A percentile compares a stretch with the other conserved stretches of the same genome.
These are phyloP conservation scores for Chloromyia formosa DNA, from an alignment of 2,888 invertebrate species.

Conservation along the genomic window DNA sequence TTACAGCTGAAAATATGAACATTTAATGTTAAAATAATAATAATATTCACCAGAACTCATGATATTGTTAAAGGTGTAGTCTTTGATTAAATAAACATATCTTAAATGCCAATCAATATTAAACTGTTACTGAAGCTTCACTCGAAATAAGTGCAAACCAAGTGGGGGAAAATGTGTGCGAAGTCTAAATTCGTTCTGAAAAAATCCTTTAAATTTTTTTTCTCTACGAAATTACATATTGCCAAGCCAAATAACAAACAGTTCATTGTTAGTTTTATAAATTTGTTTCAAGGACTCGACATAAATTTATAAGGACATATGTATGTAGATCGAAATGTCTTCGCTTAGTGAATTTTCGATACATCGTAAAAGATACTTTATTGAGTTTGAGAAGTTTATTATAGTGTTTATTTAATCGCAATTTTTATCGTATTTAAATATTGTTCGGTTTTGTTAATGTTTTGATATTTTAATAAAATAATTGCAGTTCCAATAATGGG, in stretches of 20 bases:
- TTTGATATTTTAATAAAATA: conserved; percentile 17
- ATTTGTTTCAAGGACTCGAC: too few species aligned
- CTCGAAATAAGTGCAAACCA: not conserved
- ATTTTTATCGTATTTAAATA: not conserved
- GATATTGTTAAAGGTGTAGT: not conserved
- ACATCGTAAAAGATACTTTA: too few species aligned
- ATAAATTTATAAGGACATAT: too few species aligned
- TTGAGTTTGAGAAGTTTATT: too few species aligned
- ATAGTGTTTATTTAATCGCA: too few species aligned
- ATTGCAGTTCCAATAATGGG: conserved; percentile 64
- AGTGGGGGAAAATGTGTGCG: not conserved
- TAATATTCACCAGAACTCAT: too few species aligned
- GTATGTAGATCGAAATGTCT: too few species aligned
- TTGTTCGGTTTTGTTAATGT: not conserved
- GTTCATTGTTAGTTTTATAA: too few species aligned
- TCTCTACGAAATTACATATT: not conserved
- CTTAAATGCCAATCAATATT: too few species aligned
- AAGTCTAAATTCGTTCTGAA: not conserved
- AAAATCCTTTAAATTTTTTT: not conserved
- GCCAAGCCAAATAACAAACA: not conserved
- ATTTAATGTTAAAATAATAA: not conserved
- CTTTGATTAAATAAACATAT: too few species aligned
- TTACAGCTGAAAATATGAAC: too few species aligned
- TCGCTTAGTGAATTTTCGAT: too few species aligned
- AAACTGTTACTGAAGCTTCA: not conserved